Evolutionary conservation across 2,797 vertebrate species (phyloP), one percentile per base, ranked within the genome.

Genomic region (Hyperoplus immaculatus): DNA sequence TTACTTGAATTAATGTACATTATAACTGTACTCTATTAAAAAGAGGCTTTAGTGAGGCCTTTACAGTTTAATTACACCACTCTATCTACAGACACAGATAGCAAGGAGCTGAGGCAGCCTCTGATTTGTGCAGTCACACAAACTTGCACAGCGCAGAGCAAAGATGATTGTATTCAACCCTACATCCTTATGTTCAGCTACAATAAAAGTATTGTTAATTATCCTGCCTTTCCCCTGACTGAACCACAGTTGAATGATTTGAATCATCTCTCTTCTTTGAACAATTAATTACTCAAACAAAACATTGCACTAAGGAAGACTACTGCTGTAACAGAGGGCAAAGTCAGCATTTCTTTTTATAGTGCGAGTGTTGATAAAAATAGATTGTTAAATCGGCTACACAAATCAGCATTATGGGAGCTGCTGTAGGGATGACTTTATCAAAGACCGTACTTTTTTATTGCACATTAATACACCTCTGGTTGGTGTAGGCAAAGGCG

Each of bases 391-490:
- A 29, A 47, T 64, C 5, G 1, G 61, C 29, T 64, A 59, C 51
- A 72, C 51, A 72, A 18, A 49, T 54, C 63, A 59, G 68, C 56
- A 42, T 46, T 49, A 53, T 21, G 59, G 61, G 39, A 72, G 60
- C 80, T 45, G 65, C 64, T 21, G 58, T 29, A 75, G 74, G 75
- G 85, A 81, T 61, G 68, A 41, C 59, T 69, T 57, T 10, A 54
- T 16, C 18, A 43, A 69, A 49, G 42, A 72, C 72, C 59, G 61
- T 43, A 38, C 51, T 75, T 1, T 77, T 77, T 65, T 55, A 65
- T 82, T 81, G 77, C 39, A 66, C 75, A 74, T 69, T 66, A 16
- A 80, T 85, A 80, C 59, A 21, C 69, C 69, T 78, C 10, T 50
- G 49, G 46, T 61, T 58, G 64, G 51, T 49, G 49, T 49, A 8